Evolutionary conservation across 2,113 vertebrate species (phyloP).

Genomic region (Regulus satrapa): DNA sequence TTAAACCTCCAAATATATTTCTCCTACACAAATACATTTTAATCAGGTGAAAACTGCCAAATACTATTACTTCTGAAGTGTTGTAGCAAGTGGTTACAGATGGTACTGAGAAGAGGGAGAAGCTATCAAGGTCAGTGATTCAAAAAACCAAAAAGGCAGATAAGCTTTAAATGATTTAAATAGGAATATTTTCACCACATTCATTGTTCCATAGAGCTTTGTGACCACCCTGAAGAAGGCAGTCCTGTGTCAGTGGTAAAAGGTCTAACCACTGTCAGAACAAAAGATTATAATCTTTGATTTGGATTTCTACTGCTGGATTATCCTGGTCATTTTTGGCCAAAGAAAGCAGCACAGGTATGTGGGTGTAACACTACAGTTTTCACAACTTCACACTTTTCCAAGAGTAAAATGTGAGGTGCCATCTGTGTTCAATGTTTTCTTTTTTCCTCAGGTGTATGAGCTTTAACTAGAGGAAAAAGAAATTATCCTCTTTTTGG

Average conservation of each 20-base stretch:
- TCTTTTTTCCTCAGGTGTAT: not conserved
- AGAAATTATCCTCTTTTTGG: not conserved
- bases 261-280: not conserved
- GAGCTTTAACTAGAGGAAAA: conserved; percentile 38
- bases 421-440: conserved; percentile 23
- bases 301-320: not conserved
- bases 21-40: not conserved
- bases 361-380: not conserved
- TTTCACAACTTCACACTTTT: not conserved
- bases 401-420: not conserved
- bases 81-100: not conserved
- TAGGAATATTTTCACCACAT: not conserved
- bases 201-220: not conserved
- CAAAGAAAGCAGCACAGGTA: not conserved
- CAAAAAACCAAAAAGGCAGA: not conserved
- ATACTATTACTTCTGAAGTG: not conserved
- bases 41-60: not conserved
- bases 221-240: not conserved
- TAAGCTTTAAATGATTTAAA: not conserved
- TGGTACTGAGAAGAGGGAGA: not conserved
- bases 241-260: not conserved
- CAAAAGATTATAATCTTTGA: rapidly evolving
- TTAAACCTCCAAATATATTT: not conserved
- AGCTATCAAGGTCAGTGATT: not conserved
- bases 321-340: not conserved